These are phyloP conservation scores for Coregonus sp. DNA, from an alignment of 2,797 vertebrate species.

Conservation along the genomic window DNA sequence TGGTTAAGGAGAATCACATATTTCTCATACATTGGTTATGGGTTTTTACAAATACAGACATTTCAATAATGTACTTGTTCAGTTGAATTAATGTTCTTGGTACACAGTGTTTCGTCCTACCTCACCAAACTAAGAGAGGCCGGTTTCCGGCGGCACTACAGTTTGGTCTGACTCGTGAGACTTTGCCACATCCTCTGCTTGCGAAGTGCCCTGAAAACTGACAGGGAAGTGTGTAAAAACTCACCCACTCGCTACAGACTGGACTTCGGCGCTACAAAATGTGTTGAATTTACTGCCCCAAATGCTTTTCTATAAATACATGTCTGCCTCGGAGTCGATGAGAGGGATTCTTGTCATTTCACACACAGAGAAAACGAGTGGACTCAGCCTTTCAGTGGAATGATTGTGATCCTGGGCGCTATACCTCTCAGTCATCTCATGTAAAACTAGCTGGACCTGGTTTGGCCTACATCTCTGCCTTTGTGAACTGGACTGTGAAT, in stretches of 20 bases:
- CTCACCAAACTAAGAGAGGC: slow-evolving; percentile 37
- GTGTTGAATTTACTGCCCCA: slow-evolving; percentile 70
- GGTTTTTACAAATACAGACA: too few relatives aligned
- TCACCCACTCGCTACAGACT: slow-evolving; percentile 83
- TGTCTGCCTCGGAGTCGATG: slow-evolving; percentile 11
- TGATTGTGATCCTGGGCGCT: not conserved
- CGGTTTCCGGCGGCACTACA: not conserved
- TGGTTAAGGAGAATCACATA: too few relatives aligned
- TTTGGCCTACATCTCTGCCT: slow-evolving; percentile 22
- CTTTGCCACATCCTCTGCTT: slow-evolving; percentile 67
- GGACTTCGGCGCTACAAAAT: slow-evolving; percentile 74
- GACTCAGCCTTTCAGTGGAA: slow-evolving; percentile 18
- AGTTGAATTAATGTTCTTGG: not conserved
- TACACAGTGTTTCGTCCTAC: too few relatives aligned
- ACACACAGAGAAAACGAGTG: slow-evolving; percentile 8
- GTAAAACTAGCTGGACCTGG: not conserved
- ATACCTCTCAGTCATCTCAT: not conserved
- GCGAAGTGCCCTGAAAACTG: slow-evolving; percentile 73
- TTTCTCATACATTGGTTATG: too few relatives aligned
- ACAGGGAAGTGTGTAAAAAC: slow-evolving; percentile 84
- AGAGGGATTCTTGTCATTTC: slow-evolving; percentile 27
- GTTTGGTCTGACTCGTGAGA: slow-evolving; percentile 60
- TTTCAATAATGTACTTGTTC: not conserved
- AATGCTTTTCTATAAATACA: slow-evolving; percentile 60
- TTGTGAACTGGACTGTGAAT: not conserved